Evolutionary conservation across 2,888 invertebrate genomes (phyloP).

Genomic region (Dichetophora obliterata): DNA sequence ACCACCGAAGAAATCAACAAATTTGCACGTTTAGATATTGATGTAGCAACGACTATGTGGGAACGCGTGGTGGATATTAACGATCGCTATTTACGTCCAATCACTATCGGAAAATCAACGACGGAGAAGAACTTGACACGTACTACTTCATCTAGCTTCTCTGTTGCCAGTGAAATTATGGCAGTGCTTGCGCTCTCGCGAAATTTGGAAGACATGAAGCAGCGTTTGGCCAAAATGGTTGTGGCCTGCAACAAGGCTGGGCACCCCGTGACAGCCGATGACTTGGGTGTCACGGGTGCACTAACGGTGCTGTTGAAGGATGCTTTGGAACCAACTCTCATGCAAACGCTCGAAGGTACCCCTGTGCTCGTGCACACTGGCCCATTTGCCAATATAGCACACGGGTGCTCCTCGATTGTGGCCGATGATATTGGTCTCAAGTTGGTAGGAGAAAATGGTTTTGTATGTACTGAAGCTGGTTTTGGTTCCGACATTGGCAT

Average conservation of each 20-base stretch:
- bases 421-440: slow-evolving; percentile 95
- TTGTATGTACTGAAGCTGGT: slow-evolving; percentile 97
- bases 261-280: slow-evolving; percentile 89
- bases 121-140: slow-evolving; percentile 91
- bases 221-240: slow-evolving; percentile 88
- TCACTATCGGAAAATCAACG: slow-evolving; percentile 92
- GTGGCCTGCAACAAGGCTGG: slow-evolving; percentile 87
- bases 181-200: slow-evolving; percentile 93
- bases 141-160: slow-evolving; percentile 90
- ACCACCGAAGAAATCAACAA: slow-evolving; percentile 82
- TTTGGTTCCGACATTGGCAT: slow-evolving; percentile 99
- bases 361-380: slow-evolving; percentile 98
- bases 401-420: slow-evolving; percentile 96
- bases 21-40: slow-evolving; percentile 92
- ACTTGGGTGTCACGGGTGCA: slow-evolving; percentile 95
- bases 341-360: slow-evolving; percentile 96
- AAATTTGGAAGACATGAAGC: slow-evolving; percentile 88
- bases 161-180: slow-evolving; percentile 99
- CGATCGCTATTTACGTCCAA: slow-evolving; percentile 92
- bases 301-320: slow-evolving; percentile 92
- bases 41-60: slow-evolving; percentile 91
- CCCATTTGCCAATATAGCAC: slow-evolving; percentile 99
- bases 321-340: slow-evolving; percentile 93
- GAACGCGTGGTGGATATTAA: slow-evolving; percentile 96
- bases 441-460: slow-evolving; percentile 90